A percentile compares a stretch with the other conserved stretches of the same genome.
Conservation (phyloP, 2,113 vertebrate species). For the Ammodramus savannarum region DNA sequence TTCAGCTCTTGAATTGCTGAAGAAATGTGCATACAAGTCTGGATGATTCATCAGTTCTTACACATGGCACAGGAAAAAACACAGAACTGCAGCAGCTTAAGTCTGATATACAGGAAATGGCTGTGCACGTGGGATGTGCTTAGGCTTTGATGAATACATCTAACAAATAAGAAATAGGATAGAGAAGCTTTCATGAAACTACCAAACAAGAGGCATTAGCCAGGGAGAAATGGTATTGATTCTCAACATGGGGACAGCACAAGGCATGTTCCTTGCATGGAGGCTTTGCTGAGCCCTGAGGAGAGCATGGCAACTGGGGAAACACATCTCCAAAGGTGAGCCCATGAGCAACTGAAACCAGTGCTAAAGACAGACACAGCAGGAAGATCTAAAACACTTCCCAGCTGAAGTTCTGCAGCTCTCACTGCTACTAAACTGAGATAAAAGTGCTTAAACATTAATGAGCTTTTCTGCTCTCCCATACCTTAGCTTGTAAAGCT, state of each 20-base stretch:
- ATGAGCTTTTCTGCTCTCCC: neutral
- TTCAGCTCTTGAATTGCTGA: neutral
- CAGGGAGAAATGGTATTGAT: neutral
- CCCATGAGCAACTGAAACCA: neutral
- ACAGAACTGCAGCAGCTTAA: neutral
- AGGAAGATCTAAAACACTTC: neutral
- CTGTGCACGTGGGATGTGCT: neutral
- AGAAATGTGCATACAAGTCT: neutral
- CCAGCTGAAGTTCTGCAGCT: neutral
- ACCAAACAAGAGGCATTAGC: neutral
- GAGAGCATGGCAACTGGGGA: neutral
- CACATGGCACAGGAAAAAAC: neutral
- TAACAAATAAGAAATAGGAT: neutral
- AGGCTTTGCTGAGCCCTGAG: neutral
- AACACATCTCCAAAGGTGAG: neutral
- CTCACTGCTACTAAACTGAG: neutral
- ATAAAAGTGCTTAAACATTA: neutral
- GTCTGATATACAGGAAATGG: neutral
- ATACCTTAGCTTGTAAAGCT: neutral
- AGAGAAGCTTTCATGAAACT: neutral
- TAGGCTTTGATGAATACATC: neutral
- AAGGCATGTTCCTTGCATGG: fast-evolving
- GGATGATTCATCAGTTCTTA: neutral
- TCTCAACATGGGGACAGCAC: neutral
- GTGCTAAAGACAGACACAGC: neutral